Percentiles rank a stretch among this genome's conserved stretches.
phyloP scores from a whole-genome alignment of 2,113 vertebrate species.

The Grammomys dolichurus region DNA sequence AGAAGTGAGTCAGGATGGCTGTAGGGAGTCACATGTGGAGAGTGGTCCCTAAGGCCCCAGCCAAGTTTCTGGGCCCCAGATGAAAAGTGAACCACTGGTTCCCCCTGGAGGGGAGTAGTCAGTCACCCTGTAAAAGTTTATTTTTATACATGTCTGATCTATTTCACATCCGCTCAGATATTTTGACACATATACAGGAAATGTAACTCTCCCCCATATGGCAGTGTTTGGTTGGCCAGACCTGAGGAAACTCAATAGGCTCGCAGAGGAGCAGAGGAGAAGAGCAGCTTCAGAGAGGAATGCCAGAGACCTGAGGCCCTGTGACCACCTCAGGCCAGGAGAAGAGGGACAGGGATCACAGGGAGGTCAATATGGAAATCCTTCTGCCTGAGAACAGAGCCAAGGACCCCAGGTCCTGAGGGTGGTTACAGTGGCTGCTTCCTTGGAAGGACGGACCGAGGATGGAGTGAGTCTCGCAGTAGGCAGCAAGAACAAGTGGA shows the following conservation, averaged over 20 bases:
- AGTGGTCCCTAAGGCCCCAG: constrained; percentile 55
- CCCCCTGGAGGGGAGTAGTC: constrained; percentile 75
- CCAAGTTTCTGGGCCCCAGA: constrained; percentile 82
- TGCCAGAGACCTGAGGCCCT: constrained; percentile 58
- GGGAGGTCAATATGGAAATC: neutral
- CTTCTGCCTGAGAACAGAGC: neutral
- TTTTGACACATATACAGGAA: constrained; percentile 84
- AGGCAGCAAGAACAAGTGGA: neutral
- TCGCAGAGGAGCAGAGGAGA: constrained; percentile 66
- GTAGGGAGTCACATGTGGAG: neutral
- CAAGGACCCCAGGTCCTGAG: neutral
- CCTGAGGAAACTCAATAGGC: constrained; percentile 77
- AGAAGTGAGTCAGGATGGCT: neutral
- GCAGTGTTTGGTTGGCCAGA: constrained; percentile 74
- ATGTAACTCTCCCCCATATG: constrained; percentile 79
- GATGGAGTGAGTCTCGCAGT: neutral
- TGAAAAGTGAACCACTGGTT: constrained; percentile 73
- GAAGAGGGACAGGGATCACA: neutral
- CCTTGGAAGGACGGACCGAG: neutral
- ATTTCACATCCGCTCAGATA: constrained; percentile 83
- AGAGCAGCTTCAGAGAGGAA: constrained; percentile 38
- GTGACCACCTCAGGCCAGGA: constrained; percentile 9
- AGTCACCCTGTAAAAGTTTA: constrained; percentile 83
- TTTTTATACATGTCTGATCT: constrained; percentile 84
- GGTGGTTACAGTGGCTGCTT: neutral